Conservation (phyloP, 2,113 vertebrate genomes). For the Mastomys natalensis region DNA sequence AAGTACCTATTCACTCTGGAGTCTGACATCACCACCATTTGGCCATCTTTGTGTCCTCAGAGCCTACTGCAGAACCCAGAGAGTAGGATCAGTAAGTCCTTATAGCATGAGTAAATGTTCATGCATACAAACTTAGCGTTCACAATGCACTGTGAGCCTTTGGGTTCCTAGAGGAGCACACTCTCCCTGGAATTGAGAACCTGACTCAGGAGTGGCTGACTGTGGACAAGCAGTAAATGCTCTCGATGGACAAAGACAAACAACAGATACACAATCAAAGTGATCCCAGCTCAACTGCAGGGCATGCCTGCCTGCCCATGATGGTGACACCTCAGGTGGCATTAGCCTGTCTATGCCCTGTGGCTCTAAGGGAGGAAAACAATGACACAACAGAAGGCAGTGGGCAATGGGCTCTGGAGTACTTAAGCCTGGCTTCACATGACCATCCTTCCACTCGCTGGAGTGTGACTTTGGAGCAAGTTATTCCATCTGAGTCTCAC, state of each 20-base stretch:
- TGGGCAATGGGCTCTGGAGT: neutral
- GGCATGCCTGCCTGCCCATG: neutral
- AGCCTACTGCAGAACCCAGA: neutral
- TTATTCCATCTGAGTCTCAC: neutral
- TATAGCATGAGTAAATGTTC: neutral
- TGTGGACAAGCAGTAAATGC: neutral
- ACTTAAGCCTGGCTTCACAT: neutral
- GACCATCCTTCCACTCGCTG: neutral
- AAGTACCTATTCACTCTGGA: neutral
- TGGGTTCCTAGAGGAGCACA: neutral
- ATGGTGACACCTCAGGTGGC: neutral
- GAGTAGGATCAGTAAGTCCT: neutral
- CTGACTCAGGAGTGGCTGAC: neutral
- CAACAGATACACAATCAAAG: neutral
- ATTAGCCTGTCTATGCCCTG: neutral
- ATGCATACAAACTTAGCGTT: too few relatives aligned
- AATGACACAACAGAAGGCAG: neutral
- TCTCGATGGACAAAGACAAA: neutral
- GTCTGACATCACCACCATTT: fast-evolving
- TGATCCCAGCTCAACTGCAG: neutral
- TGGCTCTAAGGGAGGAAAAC: neutral
- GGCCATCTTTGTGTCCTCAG: neutral
- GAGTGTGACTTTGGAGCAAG: neutral
- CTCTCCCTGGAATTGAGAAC: neutral
- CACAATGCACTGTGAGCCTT: neutral